These are phyloP conservation scores for Torymus aiolomorphi DNA, from an alignment of 2,888 invertebrate genomes.

Conservation along the genomic window DNA sequence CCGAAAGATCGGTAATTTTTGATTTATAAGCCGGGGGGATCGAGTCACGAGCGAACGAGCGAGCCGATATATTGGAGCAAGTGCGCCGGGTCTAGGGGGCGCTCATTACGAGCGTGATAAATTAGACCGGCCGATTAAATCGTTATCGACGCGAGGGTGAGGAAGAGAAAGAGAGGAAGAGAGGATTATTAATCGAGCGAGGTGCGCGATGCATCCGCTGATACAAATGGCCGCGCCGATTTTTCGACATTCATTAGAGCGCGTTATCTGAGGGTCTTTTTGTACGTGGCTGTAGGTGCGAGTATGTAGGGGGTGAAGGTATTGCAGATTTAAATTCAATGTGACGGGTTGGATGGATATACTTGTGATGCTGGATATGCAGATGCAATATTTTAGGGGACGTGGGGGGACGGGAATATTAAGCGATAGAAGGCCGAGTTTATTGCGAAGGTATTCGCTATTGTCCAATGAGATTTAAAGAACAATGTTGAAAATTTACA, in stretches of 20 bases:
- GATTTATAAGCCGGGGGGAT: conserved; percentile 65
- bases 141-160: conserved; percentile 37
- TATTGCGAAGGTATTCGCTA: no score
- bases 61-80: conserved; percentile 44
- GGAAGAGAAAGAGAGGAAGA: not conserved
- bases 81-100: not conserved
- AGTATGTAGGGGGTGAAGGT: not conserved
- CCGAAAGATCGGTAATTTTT: conserved; percentile 62
- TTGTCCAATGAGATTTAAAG: no score
- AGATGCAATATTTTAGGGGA: no score
- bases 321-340: no score
- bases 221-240: not conserved
- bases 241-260: conserved; percentile 24
- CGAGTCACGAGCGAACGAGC: conserved; percentile 46
- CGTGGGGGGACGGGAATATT: no score
- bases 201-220: not conserved
- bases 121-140: conserved; percentile 49
- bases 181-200: conserved; percentile 46
- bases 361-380: no score
- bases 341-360: no score
- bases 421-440: no score
- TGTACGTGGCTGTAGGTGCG: not conserved
- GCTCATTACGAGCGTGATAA: conserved; percentile 44
- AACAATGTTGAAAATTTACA: no score
- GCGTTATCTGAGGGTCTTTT: not conserved